Evolutionary conservation across 2,888 invertebrate species (phyloP).

Genomic region (Eueremaeus valkanovi): DNA sequence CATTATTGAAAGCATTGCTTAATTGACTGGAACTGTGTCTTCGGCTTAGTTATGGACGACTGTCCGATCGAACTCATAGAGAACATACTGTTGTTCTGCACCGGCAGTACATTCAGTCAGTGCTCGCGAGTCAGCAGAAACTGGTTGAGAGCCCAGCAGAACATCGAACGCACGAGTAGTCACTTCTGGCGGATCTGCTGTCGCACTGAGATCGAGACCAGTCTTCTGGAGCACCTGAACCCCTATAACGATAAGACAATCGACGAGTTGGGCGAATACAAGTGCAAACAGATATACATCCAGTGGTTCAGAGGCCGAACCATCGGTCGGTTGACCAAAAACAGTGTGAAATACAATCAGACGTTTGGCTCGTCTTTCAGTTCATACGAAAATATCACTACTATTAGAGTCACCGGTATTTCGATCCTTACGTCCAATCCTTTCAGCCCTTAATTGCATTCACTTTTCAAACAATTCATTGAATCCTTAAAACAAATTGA

Average conservation of each 20-base stretch:
- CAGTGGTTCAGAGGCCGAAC: background rate
- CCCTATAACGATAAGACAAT: background rate
- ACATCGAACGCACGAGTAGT: background rate
- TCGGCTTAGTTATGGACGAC: background rate
- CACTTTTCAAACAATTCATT: background rate
- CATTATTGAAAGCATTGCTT: no score
- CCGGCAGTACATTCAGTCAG: background rate
- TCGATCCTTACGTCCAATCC: background rate
- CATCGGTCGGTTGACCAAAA: background rate
- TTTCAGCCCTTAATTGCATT: background rate
- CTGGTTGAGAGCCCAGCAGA: background rate
- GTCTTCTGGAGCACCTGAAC: background rate
- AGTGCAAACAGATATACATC: conserved; percentile 2
- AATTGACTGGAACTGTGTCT: no score
- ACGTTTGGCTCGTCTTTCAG: background rate
- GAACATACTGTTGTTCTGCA: background rate
- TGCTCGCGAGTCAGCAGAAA: background rate
- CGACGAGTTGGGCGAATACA: background rate
- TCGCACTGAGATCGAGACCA: background rate
- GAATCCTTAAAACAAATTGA: background rate
- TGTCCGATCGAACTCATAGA: conserved; percentile 10
- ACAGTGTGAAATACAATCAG: background rate
- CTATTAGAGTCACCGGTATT: conserved; percentile 11
- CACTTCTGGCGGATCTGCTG: background rate
- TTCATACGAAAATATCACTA: background rate